Conservation (phyloP, 2,797 vertebrate species). For the Paratrypauchen microcephalus region DNA sequence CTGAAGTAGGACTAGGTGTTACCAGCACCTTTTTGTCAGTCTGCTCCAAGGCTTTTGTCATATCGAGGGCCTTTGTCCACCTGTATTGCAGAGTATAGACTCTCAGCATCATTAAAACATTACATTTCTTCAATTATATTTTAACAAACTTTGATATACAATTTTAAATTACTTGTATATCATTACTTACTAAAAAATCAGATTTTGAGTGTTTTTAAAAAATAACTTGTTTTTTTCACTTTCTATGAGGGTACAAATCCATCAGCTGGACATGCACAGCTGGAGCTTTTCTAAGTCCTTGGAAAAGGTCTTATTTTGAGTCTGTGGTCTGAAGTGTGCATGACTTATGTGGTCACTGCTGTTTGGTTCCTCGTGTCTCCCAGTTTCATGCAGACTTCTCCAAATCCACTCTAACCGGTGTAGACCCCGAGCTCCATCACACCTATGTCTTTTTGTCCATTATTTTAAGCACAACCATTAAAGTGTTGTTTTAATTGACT, state of each 20-base stretch:
- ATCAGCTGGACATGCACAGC: neutral
- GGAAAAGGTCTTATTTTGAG: conserved; percentile 3
- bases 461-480: neutral
- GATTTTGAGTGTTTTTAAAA: neutral
- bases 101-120: too few relatives aligned
- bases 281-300: conserved; percentile 10
- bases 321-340: conserved; percentile 4
- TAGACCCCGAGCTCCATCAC: conserved; percentile 3
- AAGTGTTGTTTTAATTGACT: conserved; percentile 27
- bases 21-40: too few relatives aligned
- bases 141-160: too few relatives aligned
- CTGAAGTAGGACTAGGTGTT: too few relatives aligned
- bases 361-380: conserved; percentile 1
- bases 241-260: neutral
- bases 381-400: neutral
- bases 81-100: too few relatives aligned
- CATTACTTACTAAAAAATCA: neutral
- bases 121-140: too few relatives aligned
- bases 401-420: neutral
- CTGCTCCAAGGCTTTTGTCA: too few relatives aligned
- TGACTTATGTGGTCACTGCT: conserved; percentile 4
- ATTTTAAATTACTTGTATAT: neutral
- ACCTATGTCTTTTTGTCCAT: neutral
- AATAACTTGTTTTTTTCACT: neutral
- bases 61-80: too few relatives aligned